Evolutionary conservation across 35 echinoderm and acorn worm species (phyloP).

Genomic region (Nesometra sesokonis): DNA sequence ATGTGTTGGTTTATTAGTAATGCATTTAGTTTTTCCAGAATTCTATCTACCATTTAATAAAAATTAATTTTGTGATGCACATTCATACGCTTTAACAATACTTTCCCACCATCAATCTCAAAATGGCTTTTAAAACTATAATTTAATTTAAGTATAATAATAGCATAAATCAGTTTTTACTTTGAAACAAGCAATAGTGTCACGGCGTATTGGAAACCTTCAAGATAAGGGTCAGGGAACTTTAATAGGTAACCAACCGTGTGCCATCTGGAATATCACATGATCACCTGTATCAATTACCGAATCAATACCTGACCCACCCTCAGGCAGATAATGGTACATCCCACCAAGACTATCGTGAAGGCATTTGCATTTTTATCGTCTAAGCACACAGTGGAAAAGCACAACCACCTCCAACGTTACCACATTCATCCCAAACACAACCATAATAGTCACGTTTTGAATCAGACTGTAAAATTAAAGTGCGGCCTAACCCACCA

Average conservation of each 20-base stretch:
- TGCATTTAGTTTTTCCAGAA: too few species aligned
- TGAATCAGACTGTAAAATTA: background rate
- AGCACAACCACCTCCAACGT: background rate
- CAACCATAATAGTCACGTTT: background rate
- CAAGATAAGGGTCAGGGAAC: background rate
- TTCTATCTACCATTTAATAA: too few species aligned
- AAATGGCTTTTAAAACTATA: too few species aligned
- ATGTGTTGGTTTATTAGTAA: too few species aligned
- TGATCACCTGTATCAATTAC: background rate
- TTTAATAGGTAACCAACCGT: background rate
- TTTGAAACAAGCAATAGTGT: background rate
- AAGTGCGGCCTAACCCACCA: background rate
- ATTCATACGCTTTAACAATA: too few species aligned
- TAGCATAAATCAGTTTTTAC: background rate
- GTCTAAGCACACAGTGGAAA: background rate
- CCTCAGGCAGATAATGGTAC: background rate
- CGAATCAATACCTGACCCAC: background rate
- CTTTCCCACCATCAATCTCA: too few species aligned
- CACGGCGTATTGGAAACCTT: background rate
- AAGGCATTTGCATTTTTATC: background rate
- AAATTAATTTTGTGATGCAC: too few species aligned
- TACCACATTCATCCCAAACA: background rate
- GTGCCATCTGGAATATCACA: background rate
- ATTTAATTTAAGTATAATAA: too few species aligned
- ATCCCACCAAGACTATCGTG: background rate